Conservation (phyloP, 2,797 vertebrate genomes). For the Brachyrhaphis roseni region DNA sequence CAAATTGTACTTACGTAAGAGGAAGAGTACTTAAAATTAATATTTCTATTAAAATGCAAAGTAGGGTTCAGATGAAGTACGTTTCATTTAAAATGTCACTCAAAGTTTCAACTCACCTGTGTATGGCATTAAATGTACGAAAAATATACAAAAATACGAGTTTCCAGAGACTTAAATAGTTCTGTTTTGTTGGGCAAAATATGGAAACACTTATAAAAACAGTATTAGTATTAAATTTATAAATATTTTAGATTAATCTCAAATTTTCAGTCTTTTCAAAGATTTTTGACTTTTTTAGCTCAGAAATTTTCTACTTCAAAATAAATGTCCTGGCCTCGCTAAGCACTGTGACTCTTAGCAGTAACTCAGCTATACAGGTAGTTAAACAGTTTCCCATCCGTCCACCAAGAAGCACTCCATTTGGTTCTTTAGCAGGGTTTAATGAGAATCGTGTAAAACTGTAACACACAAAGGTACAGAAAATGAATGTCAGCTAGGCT, state of each 20-base stretch:
- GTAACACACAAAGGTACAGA: not conserved
- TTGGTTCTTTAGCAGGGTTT: not conserved
- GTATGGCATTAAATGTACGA: not conserved
- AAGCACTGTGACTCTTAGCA: too few species aligned
- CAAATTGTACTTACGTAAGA: not conserved
- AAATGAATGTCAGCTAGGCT: not conserved
- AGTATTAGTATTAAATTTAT: not conserved
- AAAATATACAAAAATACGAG: not conserved
- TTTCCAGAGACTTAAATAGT: not conserved
- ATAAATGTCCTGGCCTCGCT: not conserved
- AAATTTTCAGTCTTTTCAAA: too few species aligned
- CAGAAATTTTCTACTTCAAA: too few species aligned
- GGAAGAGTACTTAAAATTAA: not conserved
- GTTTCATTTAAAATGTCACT: not conserved
- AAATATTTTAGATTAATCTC: too few species aligned
- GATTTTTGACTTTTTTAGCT: too few species aligned
- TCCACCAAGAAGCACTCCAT: not conserved
- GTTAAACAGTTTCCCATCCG: too few species aligned
- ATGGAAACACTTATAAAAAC: not conserved
- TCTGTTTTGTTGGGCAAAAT: not conserved
- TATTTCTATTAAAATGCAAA: not conserved
- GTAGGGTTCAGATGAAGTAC: not conserved
- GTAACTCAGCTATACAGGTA: not conserved
- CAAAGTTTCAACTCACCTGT: too few species aligned
- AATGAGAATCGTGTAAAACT: not conserved